phyloP scores from a whole-genome alignment of 2,113 vertebrate species.

The Ptyas mucosa region DNA sequence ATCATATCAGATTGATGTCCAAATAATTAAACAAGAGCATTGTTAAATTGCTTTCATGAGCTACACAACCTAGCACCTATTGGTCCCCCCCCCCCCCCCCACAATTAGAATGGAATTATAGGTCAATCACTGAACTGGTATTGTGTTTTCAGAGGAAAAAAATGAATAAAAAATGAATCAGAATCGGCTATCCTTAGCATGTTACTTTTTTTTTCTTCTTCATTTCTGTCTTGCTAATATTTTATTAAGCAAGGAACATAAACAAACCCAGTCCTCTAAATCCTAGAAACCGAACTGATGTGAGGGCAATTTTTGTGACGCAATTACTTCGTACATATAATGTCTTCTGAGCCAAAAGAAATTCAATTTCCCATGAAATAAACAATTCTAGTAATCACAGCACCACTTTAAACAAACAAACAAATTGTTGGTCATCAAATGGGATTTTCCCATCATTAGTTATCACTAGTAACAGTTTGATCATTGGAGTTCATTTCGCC shows the following conservation, averaged over 20 bases:
- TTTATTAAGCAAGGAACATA: not conserved
- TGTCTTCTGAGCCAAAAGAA: not conserved
- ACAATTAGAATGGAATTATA: not conserved
- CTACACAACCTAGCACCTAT: not conserved
- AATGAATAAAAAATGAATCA: not conserved
- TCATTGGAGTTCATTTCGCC: not conserved
- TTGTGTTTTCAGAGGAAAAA: not conserved
- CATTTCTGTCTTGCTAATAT: not conserved
- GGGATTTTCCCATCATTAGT: slow-evolving; percentile 28
- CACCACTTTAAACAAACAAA: slow-evolving; percentile 2
- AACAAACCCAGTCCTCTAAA: not conserved
- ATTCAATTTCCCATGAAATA: slow-evolving; percentile 4
- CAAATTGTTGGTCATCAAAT: not conserved
- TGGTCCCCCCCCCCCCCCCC: too few relatives aligned
- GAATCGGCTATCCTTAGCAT: not conserved
- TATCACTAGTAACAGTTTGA: not conserved
- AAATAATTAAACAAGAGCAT: not conserved
- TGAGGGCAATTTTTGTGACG: not conserved
- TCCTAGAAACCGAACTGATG: not conserved
- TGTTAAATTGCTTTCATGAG: not conserved
- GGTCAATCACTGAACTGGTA: not conserved
- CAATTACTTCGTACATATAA: not conserved
- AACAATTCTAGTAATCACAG: slow-evolving; percentile 32
- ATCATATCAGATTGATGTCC: not conserved
- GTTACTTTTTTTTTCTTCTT: not conserved